A percentile compares a stretch with the other conserved stretches of the same genome.
phyloP scores from a whole-genome alignment of 1,140 invertebrate genomes.

The Hylaeus volcanicus region DNA sequence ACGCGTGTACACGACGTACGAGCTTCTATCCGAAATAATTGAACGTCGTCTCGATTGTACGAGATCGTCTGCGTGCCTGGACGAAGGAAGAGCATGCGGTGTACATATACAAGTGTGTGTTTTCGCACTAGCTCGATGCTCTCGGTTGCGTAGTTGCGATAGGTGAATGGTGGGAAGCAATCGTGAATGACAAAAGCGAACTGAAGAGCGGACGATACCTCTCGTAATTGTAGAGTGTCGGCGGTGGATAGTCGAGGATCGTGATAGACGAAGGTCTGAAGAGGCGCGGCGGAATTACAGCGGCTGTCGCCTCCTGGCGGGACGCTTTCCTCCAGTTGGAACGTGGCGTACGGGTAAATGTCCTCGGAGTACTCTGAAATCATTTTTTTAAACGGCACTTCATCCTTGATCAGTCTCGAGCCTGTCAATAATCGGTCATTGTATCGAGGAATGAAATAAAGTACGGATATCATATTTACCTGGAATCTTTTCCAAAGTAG shows the following conservation, averaged over 20 bases:
- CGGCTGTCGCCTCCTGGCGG: conserved; percentile 92
- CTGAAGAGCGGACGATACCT: conserved; percentile 75
- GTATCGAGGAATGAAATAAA: not conserved
- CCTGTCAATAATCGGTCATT: too few relatives aligned
- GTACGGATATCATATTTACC: conserved; percentile 67
- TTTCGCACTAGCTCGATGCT: conserved; percentile 30
- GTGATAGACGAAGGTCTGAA: conserved; percentile 94
- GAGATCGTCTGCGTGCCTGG: not conserved
- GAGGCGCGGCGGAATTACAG: conserved; percentile 92
- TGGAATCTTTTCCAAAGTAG: conserved; percentile 80
- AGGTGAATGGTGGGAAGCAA: conserved; percentile 40
- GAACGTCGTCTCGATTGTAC: not conserved
- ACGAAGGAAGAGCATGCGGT: conserved; percentile 21
- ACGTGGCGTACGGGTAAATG: conserved; percentile 94
- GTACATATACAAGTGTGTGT: conserved; percentile 41
- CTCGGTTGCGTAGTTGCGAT: conserved; percentile 31
- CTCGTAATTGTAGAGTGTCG: conserved; percentile 82
- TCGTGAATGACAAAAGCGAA: conserved; percentile 57
- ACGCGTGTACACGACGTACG: not conserved
- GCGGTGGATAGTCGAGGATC: conserved; percentile 83
- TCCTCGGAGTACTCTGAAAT: conserved; percentile 93
- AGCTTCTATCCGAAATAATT: conserved; percentile 19
- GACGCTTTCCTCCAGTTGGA: conserved; percentile 89
- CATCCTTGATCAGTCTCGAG: not conserved
- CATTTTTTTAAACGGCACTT: conserved; percentile 21